Base-by-base conservation (phyloP, 1,140 invertebrate species). In the Scaptomyza graminum region DNA sequence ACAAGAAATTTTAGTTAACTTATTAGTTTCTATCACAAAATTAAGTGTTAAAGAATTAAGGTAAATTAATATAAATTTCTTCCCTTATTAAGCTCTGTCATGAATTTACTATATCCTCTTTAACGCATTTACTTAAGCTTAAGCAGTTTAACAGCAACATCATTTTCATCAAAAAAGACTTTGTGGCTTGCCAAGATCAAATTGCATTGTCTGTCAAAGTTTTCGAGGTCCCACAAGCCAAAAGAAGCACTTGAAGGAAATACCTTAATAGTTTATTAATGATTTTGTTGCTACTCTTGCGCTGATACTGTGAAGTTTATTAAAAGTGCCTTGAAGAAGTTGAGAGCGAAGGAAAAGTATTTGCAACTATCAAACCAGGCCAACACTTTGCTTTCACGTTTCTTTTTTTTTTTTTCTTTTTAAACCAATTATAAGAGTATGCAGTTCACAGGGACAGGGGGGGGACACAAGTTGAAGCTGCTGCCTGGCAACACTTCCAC, bases 181-280 rank as follows among this genome's bases (percentile, higher is more conserved):
- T 67, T 76, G 80, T 54, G 78, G 82, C 70, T 87, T 74, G 16
- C 55, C 28, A 2, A 46, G 69, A 74, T 84, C 82, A 74, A 87
- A 73, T 81, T 71, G 55, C 81, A 50, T 65, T 51, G 52, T 66
- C 50, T 63, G 49, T 62, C 74, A 77, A 84, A 87, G 62, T 85
- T 84, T 39, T 5, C 8, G 28, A 60, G 49, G 12, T 4, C 12
- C 15, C 31, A 0, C 51, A 31, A 31, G 15, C 28, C 15, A 50
- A 46, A 51, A 51, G 31, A 9, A 51, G 49, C 60, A 63, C 34
- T 52, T 56, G 34, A 3, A 47, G 54, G 82, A 82, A 78, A 87
- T 85, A 75, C 79, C 83, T 88, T 87, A 87, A 87, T 87, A 88
- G 83, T 88, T 87, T 87, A 87, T 87, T 87, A 87, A 87, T 87